Base-by-base conservation (phyloP, 2,888 invertebrate genomes). In the Formica aserva region DNA sequence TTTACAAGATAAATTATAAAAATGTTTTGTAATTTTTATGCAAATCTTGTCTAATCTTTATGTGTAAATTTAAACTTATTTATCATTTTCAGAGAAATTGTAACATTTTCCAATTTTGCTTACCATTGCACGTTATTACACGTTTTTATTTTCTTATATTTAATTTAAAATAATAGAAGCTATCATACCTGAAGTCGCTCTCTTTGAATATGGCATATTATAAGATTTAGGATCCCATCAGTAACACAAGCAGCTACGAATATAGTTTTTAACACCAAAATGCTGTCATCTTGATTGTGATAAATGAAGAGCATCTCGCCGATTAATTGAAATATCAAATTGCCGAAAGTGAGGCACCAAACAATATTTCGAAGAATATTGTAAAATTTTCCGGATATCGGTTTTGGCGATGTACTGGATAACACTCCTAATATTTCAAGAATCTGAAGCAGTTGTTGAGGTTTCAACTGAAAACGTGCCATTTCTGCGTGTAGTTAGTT, bases 301-400 rank as follows among this genome's bases (percentile, higher is more conserved):
- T 45, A 66, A 22, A 66, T 15, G 15, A 18, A 66, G 8, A 66
- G 15, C 3, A 45, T 26, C 0, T 66, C 41, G 9, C 66, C 66
- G 22, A 66, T 45, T 66, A 66, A 66, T 66, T 66, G 66, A 66
- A 66, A 66, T 66, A 66, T 66, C 22, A 66, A 26, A 26, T 66
- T 66, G 41, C 41, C 9, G 0, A 41, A 66, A 3, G 22, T 66
- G 4, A 66, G 15, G 8, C 26, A 66, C 66, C 66, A 66, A 41
- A 66, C 3, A 66, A 66, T 45, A 66, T 26, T 66, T 66, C 15
- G 38, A 45, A 66, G 4, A 45, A 66, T 41, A 0, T 22, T 57
- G 4, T 22, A 26, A 66, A 45, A 66, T 22, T 15, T 38, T 6
- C 66, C 26, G 26, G 41, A 66, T 26, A 45, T 45, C 0, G 66